These are phyloP conservation scores for Podocnemis expansa DNA, from an alignment of 2,113 vertebrate species.

Conservation along the genomic window DNA sequence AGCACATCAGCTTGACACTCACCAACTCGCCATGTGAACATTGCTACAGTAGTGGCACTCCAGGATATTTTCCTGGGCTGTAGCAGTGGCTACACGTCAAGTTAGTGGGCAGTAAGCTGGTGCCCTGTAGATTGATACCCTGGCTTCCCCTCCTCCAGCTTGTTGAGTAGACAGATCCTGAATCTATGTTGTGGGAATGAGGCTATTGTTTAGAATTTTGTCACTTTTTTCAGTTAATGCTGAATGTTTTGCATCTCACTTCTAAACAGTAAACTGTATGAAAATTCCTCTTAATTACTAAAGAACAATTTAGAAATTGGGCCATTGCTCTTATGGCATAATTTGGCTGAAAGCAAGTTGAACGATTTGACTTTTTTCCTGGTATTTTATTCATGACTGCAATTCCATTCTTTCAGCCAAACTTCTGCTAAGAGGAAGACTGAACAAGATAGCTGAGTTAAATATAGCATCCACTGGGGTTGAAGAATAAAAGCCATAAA, in stretches of 20 bases:
- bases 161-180: not conserved
- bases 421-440: slow-evolving; percentile 31
- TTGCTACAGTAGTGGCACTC: no score
- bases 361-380: slow-evolving; percentile 32
- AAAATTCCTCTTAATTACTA: not conserved
- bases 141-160: not conserved
- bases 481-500: slow-evolving; percentile 54
- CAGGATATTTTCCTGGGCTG: not conserved
- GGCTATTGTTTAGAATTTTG: not conserved
- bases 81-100: not conserved
- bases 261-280: not conserved
- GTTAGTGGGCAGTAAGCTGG: not conserved
- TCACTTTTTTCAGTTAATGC: not conserved
- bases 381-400: slow-evolving; percentile 56
- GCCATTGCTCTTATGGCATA: not conserved
- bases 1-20: not conserved
- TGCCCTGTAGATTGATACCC: not conserved
- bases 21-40: not conserved
- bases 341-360: not conserved
- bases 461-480: slow-evolving; percentile 18
- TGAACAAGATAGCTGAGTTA: slow-evolving; percentile 62
- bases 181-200: not conserved
- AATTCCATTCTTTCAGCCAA: slow-evolving; percentile 44
- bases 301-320: not conserved
- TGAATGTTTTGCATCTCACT: not conserved